Evolutionary conservation across 2,888 invertebrate species (phyloP), one percentile per base, ranked within the genome.

Genomic region (Netelia fuscicornis): DNA sequence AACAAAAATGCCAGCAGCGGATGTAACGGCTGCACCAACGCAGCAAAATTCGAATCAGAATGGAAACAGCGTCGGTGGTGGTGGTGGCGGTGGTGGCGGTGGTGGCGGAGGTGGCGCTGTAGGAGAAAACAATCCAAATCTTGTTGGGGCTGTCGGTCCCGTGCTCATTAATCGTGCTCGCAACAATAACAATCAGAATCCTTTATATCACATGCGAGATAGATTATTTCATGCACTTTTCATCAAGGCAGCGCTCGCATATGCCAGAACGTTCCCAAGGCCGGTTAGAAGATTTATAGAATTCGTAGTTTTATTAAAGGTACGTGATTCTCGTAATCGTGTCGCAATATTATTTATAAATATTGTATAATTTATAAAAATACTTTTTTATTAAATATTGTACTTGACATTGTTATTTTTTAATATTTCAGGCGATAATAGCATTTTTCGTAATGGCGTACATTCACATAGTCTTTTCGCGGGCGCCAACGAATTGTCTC

Each of bases 161-260:
- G 86, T 86, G n/a, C 80, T 88, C 67, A 92, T 91, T 75, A 92
- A 92, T 86, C 90, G 89, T 62, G 88, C 89, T 65, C 90, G 93
- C 10, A 94, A 94, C 87, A 94, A 94, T 87, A 94, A 94, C 87
- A 94, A 94, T 93, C 96, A 96, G 94, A 97, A 97, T 92, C 97
- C 97, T 56, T 94, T 98, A 86, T 96, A 97, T 91, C 97, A 97
- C 94, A 97, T 98, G 82, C 95, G 99, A 90, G 98, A 99, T 93
- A 95, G 98, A 88, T 94, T 99, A 77, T 99, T 99, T 94, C 98
- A 99, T 94, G 98, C 98, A 13, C 95, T 99, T 89, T 99, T 99
- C 94, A 97, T 98, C 93, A 97, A 98, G 93, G 97, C 97, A 89
- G 98, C 99, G 2, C 94, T 99, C 90, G 96, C 97, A 23, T 99